These are phyloP conservation scores for Sinelater perroti DNA, from an alignment of 2,888 invertebrate genomes.

Conservation along the genomic window DNA sequence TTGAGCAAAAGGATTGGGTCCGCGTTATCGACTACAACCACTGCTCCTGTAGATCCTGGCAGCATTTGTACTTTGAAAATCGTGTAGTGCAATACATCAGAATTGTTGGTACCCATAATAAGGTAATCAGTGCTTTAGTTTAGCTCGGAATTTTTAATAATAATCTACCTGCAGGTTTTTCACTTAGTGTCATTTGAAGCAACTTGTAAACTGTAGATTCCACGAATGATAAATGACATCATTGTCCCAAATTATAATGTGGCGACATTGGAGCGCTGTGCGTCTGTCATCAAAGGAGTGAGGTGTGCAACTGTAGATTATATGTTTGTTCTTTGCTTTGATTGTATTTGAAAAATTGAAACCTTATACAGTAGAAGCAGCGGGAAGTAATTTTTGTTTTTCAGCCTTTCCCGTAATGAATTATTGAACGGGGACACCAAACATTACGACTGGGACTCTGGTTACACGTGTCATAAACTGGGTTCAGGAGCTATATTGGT, in stretches of 20 bases:
- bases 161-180: constrained; percentile 71
- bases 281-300: constrained; percentile 96
- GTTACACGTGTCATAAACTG: constrained; percentile 96
- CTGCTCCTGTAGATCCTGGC: constrained; percentile 93
- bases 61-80: constrained; percentile 84
- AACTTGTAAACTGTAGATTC: constrained; percentile 79
- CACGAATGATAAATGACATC: constrained; percentile 78
- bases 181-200: constrained; percentile 95
- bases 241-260: constrained; percentile 89
- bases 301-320: constrained; percentile 61
- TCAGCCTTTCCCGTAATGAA: constrained; percentile 87
- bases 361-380: no score
- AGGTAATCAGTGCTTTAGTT: no score
- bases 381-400: no score
- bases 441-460: constrained; percentile 98
- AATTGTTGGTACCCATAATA: constrained; percentile 96
- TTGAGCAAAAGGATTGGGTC: constrained; percentile 92
- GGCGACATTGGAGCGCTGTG: constrained; percentile 88
- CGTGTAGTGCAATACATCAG: constrained; percentile 91
- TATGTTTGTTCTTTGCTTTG: no score
- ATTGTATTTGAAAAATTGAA: no score
- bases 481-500: constrained; percentile 94
- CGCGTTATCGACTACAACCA: constrained; percentile 89
- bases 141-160: neutral
- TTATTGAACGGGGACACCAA: constrained; percentile 94